Base-by-base conservation (phyloP, 2,113 vertebrate genomes). In the Eonycteris spelaea region DNA sequence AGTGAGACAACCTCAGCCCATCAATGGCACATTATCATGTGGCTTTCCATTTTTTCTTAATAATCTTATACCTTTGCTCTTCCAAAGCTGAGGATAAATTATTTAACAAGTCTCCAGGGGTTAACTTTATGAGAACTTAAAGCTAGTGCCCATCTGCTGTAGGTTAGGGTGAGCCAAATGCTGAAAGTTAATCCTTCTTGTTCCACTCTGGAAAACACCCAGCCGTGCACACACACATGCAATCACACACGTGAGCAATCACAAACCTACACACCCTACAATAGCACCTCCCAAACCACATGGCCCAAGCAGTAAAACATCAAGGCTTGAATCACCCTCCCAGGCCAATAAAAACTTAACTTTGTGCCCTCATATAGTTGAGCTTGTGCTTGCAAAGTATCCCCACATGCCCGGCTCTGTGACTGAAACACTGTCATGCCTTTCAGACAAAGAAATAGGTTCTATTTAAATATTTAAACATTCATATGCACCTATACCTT, bases 301-400 rank as follows among this genome's bases (percentile, higher is more conserved):
- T 97, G 97, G 97, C 95, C 86, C 94, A 51, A 59, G 86, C 82
- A 94, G 94, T 98, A 98, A 98, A 98, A 98, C 97, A 98, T 98
- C 97, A 98, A 98, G 97, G 97, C 91, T 94, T 92, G 83, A 95
- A 86, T 96, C 88, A 59, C 85, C 43, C 59, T 22, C 84, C 61
- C 88, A 67, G 88, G 92, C 93, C 90, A 98, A 96, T 96, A 98
- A 98, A 98, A 98, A 98, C 85, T 38, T 68, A 82, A 96, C 78
- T 93, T 92, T 97, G 90, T 84, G 61, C 85, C 65, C 95, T 97
- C 79, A 51, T 61, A 84, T 43, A 70, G 71, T 57, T 90, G 97
- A 96, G 86, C 35, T 79, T 95, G 65, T 63, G 0, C 95, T 98
- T 98, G 95, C 22, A 45, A 70, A 83, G 80, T 67, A 94, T 88